phyloP scores from a whole-genome alignment of 2,888 invertebrate genomes.

The Allygus modestus region DNA sequence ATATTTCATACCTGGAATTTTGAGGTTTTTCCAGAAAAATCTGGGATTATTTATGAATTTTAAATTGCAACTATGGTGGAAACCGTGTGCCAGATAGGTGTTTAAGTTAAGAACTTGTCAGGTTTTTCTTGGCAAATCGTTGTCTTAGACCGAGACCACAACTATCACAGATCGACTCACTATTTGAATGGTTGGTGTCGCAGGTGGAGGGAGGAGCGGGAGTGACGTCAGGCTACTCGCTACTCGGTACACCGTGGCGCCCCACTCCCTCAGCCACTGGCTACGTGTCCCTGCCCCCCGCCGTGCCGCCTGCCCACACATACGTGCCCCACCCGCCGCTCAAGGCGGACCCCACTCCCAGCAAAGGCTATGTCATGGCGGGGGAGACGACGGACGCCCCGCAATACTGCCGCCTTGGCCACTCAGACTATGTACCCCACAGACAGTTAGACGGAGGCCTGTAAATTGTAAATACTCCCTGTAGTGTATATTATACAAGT shows the following conservation, averaged over 20 bases:
- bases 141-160: no score
- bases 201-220: conserved; percentile 22
- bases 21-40: no score
- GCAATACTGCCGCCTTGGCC: conserved; percentile 39
- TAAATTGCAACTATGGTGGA: no score
- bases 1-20: no score
- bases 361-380: conserved; percentile 63
- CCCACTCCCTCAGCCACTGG: conserved; percentile 10
- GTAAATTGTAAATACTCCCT: conserved; percentile 54
- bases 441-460: conserved; percentile 57
- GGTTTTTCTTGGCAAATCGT: no score
- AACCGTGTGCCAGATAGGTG: no score
- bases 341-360: conserved; percentile 36
- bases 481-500: conserved; percentile 19
- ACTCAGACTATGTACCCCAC: conserved; percentile 53
- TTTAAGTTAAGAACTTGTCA: no score
- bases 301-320: conserved; percentile 31
- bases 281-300: conserved; percentile 43
- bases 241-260: conserved; percentile 15
- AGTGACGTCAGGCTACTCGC: conserved; percentile 18
- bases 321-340: conserved; percentile 58
- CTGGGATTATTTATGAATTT: no score
- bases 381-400: conserved; percentile 12
- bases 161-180: no score
- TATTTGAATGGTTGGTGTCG: no score